phyloP scores from a whole-genome alignment of 1,140 invertebrate species.

The Xylocopa sonorina region DNA sequence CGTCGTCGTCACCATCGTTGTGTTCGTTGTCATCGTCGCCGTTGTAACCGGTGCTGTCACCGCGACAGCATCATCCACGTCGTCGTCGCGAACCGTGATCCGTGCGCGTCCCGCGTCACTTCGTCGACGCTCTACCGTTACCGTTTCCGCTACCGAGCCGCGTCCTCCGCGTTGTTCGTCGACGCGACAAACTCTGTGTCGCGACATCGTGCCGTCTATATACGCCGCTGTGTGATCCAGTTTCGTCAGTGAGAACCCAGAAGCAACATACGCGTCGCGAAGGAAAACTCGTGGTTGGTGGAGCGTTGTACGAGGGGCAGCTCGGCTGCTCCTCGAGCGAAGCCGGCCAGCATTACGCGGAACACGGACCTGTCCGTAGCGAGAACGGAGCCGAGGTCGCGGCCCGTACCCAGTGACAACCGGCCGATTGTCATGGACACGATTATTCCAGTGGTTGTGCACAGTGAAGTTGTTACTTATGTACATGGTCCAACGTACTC shows the following conservation, averaged over 20 bases:
- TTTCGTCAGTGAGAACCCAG: conserved; percentile 6
- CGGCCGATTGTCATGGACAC: conserved; percentile 64
- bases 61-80: conserved; percentile 17
- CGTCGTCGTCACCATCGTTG: background rate
- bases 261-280: conserved; percentile 6
- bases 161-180: background rate
- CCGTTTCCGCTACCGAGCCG: background rate
- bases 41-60: conserved; percentile 14
- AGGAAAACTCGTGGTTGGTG: conserved; percentile 1
- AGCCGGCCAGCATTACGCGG: conserved; percentile 19
- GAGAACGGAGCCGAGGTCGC: conserved; percentile 18
- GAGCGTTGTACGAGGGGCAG: conserved; percentile 25
- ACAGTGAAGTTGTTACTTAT: conserved; percentile 59
- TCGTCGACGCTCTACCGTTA: conserved; percentile 11
- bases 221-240: background rate
- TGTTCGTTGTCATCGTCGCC: conserved; percentile 4
- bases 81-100: conserved; percentile 3
- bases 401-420: background rate
- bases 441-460: conserved; percentile 50
- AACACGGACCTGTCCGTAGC: conserved; percentile 16
- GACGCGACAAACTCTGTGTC: background rate
- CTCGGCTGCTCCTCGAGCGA: conserved; percentile 31
- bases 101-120: conserved; percentile 11
- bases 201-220: background rate
- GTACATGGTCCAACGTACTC: conserved; percentile 41